A percentile compares a stretch with the other conserved stretches of the same genome.
Conservation (phyloP, 1,140 invertebrate genomes). For the Metopolophium dirhodum region DNA sequence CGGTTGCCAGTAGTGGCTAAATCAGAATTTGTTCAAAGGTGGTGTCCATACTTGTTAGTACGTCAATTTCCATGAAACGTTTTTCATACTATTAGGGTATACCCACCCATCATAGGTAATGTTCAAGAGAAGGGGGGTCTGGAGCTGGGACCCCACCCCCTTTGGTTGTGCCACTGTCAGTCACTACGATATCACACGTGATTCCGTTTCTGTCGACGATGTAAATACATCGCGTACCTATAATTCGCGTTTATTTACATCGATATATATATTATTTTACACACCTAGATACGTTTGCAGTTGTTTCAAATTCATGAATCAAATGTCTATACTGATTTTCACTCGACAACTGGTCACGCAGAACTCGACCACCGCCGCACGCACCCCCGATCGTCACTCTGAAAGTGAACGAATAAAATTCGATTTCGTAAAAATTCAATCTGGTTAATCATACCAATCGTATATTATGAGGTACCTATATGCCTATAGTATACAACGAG, state of each 20-base stretch:
- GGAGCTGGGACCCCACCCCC: too few relatives aligned
- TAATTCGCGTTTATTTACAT: background rate
- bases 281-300: background rate
- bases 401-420: background rate
- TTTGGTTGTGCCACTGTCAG: too few relatives aligned
- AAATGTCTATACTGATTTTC: background rate
- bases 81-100: too few relatives aligned
- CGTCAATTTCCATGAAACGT: too few relatives aligned
- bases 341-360: background rate
- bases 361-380: background rate
- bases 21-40: too few relatives aligned
- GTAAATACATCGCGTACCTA: too few relatives aligned
- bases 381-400: background rate
- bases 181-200: background rate
- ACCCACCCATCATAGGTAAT: too few relatives aligned
- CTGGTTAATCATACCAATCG: background rate
- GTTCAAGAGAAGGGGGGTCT: too few relatives aligned
- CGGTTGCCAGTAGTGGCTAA: too few relatives aligned
- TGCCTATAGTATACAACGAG: background rate
- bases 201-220: background rate
- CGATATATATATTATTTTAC: background rate
- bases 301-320: background rate
- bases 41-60: too few relatives aligned
- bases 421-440: background rate
- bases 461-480: background rate